Conservation (phyloP, 2,113 vertebrate species). For the Lepus americanus region DNA sequence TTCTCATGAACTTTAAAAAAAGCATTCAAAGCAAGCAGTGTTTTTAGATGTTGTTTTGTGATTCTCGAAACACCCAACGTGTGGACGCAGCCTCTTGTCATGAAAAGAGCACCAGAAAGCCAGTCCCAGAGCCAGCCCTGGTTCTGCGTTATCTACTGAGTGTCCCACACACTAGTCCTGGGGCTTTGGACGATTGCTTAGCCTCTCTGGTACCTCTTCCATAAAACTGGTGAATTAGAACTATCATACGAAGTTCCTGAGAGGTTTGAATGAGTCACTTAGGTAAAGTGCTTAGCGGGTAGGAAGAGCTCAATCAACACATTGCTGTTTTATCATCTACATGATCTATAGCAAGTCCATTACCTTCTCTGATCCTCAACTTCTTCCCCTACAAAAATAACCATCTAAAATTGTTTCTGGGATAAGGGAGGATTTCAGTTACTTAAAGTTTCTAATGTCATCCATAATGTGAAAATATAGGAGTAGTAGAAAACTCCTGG, state of each 20-base stretch:
- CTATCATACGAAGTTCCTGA: background rate
- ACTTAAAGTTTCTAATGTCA: background rate
- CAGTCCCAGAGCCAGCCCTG: background rate
- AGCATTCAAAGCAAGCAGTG: background rate
- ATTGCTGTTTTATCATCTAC: background rate
- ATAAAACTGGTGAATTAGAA: background rate
- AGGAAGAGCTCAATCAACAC: background rate
- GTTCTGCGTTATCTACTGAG: background rate
- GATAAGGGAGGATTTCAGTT: background rate
- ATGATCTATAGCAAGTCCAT: background rate
- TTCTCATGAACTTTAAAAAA: background rate
- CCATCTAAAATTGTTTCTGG: slow-evolving; percentile 10
- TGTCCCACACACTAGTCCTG: background rate
- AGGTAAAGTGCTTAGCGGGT: background rate
- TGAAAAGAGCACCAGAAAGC: background rate
- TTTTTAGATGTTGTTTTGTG: background rate
- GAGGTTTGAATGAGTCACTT: background rate
- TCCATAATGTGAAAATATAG: background rate
- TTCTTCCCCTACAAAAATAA: slow-evolving; percentile 29
- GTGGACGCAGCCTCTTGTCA: background rate
- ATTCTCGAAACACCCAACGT: background rate
- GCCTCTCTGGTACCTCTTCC: slow-evolving; percentile 26
- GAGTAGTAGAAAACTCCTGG: too few species aligned
- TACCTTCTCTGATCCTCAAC: background rate
- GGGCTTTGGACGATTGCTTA: background rate